phyloP scores from a whole-genome alignment of 1,140 invertebrate species.

The Subanguina moxae region DNA sequence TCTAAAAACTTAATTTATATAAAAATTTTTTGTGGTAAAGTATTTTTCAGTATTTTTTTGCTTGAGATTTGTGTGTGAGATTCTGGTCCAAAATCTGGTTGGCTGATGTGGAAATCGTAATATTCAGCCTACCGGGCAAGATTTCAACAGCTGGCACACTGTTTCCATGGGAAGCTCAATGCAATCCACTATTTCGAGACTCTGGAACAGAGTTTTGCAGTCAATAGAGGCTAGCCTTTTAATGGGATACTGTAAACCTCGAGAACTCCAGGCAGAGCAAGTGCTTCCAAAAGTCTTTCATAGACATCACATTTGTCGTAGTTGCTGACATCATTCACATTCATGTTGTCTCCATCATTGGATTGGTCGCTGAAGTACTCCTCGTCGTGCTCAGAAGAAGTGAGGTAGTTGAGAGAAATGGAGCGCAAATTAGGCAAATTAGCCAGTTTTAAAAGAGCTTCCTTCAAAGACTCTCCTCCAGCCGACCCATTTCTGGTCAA shows the following conservation, averaged over 20 bases:
- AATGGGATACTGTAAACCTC: not conserved
- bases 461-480: not conserved
- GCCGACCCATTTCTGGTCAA: constrained; percentile 1
- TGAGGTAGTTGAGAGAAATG: not conserved
- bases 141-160: not conserved
- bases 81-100: too few species aligned
- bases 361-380: not conserved
- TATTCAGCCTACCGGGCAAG: not conserved
- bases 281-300: not conserved
- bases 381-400: not conserved
- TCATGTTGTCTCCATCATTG: not conserved
- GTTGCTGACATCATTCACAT: not conserved
- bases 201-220: not conserved
- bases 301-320: not conserved
- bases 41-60: too few species aligned
- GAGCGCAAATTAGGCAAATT: not conserved
- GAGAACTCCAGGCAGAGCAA: not conserved
- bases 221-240: not conserved
- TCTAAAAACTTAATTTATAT: too few species aligned
- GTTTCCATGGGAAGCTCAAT: not conserved
- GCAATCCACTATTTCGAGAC: not conserved
- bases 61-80: too few species aligned
- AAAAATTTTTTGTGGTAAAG: too few species aligned
- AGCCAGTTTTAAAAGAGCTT: not conserved
- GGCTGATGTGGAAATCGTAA: too few species aligned